A percentile compares a stretch with the other conserved stretches of the same genome.
Conservation (phyloP, 2,797 vertebrate species). For the Protosalanx chinensis region DNA sequence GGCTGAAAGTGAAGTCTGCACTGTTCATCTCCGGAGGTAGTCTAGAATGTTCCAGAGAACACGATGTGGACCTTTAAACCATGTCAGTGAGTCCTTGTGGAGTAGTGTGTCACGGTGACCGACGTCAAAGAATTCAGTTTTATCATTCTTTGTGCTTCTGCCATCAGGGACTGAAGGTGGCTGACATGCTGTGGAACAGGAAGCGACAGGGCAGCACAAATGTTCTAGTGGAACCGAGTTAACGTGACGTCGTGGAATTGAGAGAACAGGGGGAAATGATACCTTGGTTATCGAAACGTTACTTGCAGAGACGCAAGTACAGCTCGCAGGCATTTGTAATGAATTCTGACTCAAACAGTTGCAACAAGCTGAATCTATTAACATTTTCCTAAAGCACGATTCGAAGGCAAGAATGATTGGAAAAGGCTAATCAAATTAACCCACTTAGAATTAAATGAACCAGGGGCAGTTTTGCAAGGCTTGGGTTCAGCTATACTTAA, state of each 20-base stretch:
- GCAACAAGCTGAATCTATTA: neutral
- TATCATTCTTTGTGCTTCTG: neutral
- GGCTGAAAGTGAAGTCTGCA: neutral
- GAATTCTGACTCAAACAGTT: neutral
- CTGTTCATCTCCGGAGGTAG: neutral
- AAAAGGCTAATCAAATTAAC: constrained; percentile 49
- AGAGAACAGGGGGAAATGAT: neutral
- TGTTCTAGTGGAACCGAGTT: too few species aligned
- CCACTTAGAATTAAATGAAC: constrained; percentile 54
- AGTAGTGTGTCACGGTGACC: neutral
- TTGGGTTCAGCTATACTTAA: constrained; percentile 62
- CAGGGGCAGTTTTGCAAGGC: constrained; percentile 51
- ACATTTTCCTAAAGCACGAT: constrained; percentile 31
- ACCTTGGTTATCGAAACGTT: too few species aligned
- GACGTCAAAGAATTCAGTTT: neutral
- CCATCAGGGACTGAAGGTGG: neutral
- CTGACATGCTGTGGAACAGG: too few species aligned
- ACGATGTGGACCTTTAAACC: neutral
- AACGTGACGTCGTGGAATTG: neutral
- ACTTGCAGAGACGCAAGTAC: neutral
- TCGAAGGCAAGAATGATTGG: constrained; percentile 40
- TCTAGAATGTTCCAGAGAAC: neutral
- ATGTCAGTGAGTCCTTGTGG: neutral
- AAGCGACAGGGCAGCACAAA: too few species aligned
- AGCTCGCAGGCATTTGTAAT: constrained; percentile 1